Evolutionary conservation across 2,888 invertebrate species (phyloP).

Genomic region (Chrysopilus asiliformis): DNA sequence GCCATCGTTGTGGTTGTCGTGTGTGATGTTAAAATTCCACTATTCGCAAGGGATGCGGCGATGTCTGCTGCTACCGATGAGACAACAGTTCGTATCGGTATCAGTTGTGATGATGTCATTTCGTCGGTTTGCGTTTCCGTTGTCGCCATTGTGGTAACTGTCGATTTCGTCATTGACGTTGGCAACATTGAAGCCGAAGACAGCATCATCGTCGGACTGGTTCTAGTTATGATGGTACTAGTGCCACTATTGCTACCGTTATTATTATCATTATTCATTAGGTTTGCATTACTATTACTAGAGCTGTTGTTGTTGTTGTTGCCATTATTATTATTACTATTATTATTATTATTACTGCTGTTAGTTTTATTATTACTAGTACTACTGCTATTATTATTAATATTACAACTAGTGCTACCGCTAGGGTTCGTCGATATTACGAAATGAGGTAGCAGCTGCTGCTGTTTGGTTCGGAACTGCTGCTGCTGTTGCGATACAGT

Average conservation of each 20-base stretch:
- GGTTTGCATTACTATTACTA: slow-evolving; percentile 8
- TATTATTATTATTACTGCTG: slow-evolving; percentile 7
- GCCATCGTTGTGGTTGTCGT: slow-evolving; percentile 16
- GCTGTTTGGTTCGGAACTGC: slow-evolving; percentile 5
- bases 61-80: not conserved
- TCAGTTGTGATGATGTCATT: not conserved
- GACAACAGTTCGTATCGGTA: slow-evolving; percentile 10
- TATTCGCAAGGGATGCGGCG: too few relatives aligned
- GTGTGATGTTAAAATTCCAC: too few relatives aligned
- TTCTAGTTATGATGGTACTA: slow-evolving; percentile 12
- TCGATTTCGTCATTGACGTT: slow-evolving; percentile 13
- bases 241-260: slow-evolving; percentile 14
- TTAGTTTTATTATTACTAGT: slow-evolving; percentile 16
- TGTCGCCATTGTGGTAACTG: slow-evolving; percentile 24
- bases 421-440: slow-evolving; percentile 17
- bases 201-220: slow-evolving; percentile 16
- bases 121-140: slow-evolving; percentile 34
- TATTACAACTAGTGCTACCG: slow-evolving; percentile 8
- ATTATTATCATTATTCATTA: slow-evolving; percentile 12
- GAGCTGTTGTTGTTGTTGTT: slow-evolving; percentile 13
- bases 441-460: slow-evolving; percentile 17
- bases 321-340: slow-evolving; percentile 13
- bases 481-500: slow-evolving; percentile 5
- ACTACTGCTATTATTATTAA: slow-evolving; percentile 14
- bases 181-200: too few relatives aligned